Evolutionary conservation across 1,140 invertebrate genomes (phyloP), one percentile per base, ranked within the genome.

Genomic region (Vanessa tameamea): DNA sequence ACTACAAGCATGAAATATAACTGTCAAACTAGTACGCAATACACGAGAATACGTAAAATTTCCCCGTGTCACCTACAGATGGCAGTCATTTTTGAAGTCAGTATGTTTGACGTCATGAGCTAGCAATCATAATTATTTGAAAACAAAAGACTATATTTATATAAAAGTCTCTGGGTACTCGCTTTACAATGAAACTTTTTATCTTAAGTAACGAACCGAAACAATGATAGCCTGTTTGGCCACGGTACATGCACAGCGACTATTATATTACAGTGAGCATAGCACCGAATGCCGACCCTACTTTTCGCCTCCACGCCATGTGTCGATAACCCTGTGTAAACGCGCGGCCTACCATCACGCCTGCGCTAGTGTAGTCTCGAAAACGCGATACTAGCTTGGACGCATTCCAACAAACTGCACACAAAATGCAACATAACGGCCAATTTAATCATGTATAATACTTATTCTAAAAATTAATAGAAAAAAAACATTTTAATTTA

Each of bases 241-340:
- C 81, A 85, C 82, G 85, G 81, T 85, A 86, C 79, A 78, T 87
- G 87, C 83, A 84, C 87, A 87, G 64, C 78, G 74, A 82, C 57
- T 61, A 57, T 57, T 57, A 57, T 57, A 57, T 26, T 57, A 57
- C 53, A 71, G 77, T 76, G 72, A 75, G 75, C 77, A 64, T 61
- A 31, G 57, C 55, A 66, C 72, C 72, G 78, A 81, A 80, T 84
- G 80, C 64, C 84, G 89, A 89, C 86, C 87, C 87, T 89, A 88
- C 85, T 85, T 84, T 87, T 88, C 83, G 84, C 83, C 84, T 86
- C 85, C 78, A 80, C 79, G 76, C 65, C 77, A 73, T 88, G 88
- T 90, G 90, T 92, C 90, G 90, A 92, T 92, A 92, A 90, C 90
- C 90, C 88, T 89, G 88, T 85, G 82, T 79, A 85, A 82, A 85